Evolutionary conservation across 2,888 invertebrate species (phyloP).

Genomic region (Ochlodes sylvanus): DNA sequence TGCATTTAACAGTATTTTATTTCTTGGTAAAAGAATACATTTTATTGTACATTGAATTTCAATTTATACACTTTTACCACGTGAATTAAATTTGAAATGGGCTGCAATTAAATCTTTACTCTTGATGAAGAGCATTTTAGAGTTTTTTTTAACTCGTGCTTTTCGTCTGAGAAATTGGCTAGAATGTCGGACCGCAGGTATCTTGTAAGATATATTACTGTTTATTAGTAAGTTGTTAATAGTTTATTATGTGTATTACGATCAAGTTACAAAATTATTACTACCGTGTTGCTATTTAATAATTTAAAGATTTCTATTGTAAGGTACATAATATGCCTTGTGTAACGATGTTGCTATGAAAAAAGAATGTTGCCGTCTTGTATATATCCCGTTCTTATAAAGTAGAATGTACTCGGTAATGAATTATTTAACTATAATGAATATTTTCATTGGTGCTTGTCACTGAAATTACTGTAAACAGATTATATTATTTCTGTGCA

Average conservation of each 20-base stretch:
- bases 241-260: slow-evolving; percentile 76
- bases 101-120: slow-evolving; percentile 9
- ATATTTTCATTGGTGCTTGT: slow-evolving; percentile 58
- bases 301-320: slow-evolving; percentile 44
- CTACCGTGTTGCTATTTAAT: slow-evolving; percentile 60
- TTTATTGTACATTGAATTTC: slow-evolving; percentile 19
- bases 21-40: slow-evolving; percentile 2
- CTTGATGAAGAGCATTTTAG: slow-evolving; percentile 10
- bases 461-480: slow-evolving; percentile 43
- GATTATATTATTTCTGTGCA: slow-evolving; percentile 58
- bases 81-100: not conserved
- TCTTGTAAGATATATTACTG: slow-evolving; percentile 78
- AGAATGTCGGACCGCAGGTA: slow-evolving; percentile 53
- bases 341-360: slow-evolving; percentile 47
- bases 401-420: slow-evolving; percentile 53
- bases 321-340: slow-evolving; percentile 47
- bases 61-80: slow-evolving; percentile 7
- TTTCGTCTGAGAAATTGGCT: slow-evolving; percentile 35
- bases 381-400: slow-evolving; percentile 61
- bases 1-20: slow-evolving; percentile 32
- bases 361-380: slow-evolving; percentile 59
- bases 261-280: slow-evolving; percentile 75
- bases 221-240: slow-evolving; percentile 83
- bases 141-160: slow-evolving; percentile 10
- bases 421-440: slow-evolving; percentile 52